phyloP scores from a whole-genome alignment of 2,888 invertebrate genomes.

The Strigamia transsilvanica region DNA sequence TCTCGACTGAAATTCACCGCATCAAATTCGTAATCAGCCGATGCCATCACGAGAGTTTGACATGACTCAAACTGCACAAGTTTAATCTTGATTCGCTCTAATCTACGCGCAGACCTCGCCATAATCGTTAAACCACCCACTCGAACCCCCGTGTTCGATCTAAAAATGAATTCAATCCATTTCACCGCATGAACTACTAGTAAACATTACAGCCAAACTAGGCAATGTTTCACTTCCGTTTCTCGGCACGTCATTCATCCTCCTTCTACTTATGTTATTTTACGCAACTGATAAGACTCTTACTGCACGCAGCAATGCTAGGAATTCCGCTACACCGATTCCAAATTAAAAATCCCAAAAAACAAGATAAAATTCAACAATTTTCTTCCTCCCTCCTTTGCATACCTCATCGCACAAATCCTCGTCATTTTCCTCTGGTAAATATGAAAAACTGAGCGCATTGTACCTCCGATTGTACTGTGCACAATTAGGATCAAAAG shows the following conservation, averaged over 20 bases:
- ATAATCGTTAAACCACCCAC: background rate
- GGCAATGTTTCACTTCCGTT: conserved; percentile 12
- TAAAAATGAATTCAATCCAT: background rate
- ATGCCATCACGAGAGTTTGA: too few relatives aligned
- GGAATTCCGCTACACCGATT: conserved; percentile 12
- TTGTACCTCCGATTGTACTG: conserved; percentile 14
- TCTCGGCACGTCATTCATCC: background rate
- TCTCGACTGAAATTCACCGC: too few relatives aligned
- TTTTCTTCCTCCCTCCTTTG: background rate
- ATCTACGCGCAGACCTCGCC: background rate
- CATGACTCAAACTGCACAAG: background rate
- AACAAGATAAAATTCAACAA: background rate
- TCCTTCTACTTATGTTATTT: conserved; percentile 24
- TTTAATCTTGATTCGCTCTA: background rate
- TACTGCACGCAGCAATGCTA: background rate
- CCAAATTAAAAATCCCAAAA: background rate
- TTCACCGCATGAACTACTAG: background rate
- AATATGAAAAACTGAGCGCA: background rate
- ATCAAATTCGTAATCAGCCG: too few relatives aligned
- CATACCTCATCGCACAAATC: background rate
- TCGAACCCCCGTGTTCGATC: background rate
- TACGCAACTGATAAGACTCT: conserved; percentile 22
- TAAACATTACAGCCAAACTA: conserved; percentile 9
- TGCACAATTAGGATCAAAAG: conserved; percentile 7
- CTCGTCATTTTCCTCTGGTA: conserved; percentile 9